These are phyloP conservation scores for Bedellia somnulentella DNA, from an alignment of 2,888 invertebrate genomes.

Conservation along the genomic window DNA sequence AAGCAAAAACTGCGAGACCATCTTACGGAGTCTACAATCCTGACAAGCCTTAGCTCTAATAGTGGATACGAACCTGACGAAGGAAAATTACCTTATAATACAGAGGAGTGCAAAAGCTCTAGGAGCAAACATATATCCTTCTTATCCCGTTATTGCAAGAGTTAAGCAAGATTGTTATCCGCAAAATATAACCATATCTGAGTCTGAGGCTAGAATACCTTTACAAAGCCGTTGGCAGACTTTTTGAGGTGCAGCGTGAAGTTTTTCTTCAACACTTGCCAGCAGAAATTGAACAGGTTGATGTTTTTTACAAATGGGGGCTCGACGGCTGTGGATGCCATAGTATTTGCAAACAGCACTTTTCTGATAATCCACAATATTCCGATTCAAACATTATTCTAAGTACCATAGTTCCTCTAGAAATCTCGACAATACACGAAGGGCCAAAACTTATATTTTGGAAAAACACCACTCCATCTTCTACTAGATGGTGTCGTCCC, in stretches of 20 bases:
- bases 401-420: background rate
- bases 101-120: background rate
- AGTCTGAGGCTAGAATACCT: background rate
- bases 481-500: slow-evolving; percentile 3
- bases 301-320: background rate
- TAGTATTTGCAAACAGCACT: slow-evolving; percentile 4
- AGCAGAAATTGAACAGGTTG: background rate
- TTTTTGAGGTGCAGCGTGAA: background rate
- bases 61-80: background rate
- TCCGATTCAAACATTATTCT: background rate
- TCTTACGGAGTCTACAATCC: background rate
- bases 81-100: background rate
- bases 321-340: slow-evolving; percentile 5
- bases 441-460: background rate
- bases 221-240: background rate
- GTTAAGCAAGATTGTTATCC: background rate
- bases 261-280: background rate
- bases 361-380: background rate
- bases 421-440: background rate
- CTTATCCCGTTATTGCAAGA: background rate
- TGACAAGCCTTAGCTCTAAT: slow-evolving; percentile 1
- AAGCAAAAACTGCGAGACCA: background rate
- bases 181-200: background rate
- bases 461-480: background rate
- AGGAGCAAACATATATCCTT: background rate